Conservation (phyloP, 2,888 invertebrate species). For the Aporophyla nigra region DNA sequence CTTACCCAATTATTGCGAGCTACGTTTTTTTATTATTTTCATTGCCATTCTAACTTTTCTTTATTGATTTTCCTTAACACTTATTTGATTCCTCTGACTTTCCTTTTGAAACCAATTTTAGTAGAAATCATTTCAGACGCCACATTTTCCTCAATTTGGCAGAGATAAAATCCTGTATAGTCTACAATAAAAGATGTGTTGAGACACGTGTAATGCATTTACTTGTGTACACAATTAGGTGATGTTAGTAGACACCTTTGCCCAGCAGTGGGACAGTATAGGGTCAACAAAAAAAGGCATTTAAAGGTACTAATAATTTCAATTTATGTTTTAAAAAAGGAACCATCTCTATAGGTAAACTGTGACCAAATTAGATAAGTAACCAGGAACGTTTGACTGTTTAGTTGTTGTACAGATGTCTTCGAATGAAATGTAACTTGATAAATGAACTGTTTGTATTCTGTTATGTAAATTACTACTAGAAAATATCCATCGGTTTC, state of each 20-base stretch:
- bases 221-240: background rate
- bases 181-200: conserved; percentile 7
- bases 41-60: background rate
- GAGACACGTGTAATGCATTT: background rate
- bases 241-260: background rate
- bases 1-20: background rate
- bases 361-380: too few relatives aligned
- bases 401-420: too few relatives aligned
- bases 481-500: too few relatives aligned
- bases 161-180: background rate
- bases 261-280: too few relatives aligned
- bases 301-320: too few relatives aligned
- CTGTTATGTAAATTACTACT: too few relatives aligned
- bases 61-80: conserved; percentile 1
- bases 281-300: too few relatives aligned
- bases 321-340: too few relatives aligned
- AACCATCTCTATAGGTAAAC: too few relatives aligned
- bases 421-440: too few relatives aligned
- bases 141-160: conserved; percentile 6
- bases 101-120: background rate
- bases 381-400: too few relatives aligned
- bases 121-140: background rate
- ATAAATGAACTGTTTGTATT: too few relatives aligned
- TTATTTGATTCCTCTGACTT: conserved; percentile 8
- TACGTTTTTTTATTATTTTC: background rate